Percentiles rank a stretch among this genome's conserved stretches.
These are phyloP conservation scores for Neodon shergylaensis DNA, from an alignment of 2,113 vertebrate genomes.

Conservation along the genomic window DNA sequence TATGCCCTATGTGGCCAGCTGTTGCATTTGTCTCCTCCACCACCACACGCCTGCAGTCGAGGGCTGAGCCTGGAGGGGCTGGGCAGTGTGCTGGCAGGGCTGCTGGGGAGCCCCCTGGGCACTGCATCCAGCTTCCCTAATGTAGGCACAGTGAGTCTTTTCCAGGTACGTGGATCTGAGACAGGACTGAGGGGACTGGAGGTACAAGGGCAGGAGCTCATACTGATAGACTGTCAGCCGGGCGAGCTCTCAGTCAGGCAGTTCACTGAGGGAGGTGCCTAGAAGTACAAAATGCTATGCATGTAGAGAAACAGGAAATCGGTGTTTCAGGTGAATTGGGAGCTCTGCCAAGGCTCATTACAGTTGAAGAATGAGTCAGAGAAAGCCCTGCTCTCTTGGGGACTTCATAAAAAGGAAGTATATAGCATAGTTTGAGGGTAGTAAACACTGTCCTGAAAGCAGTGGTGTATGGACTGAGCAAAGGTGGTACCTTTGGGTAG, in stretches of 20 bases:
- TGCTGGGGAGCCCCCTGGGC: conserved; percentile 87
- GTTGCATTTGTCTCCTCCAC: conserved; percentile 80
- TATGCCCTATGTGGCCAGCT: conserved; percentile 86
- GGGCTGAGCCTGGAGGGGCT: conserved; percentile 89
- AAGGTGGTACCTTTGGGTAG: background rate
- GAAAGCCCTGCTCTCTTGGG: background rate
- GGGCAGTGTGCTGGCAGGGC: conserved; percentile 87
- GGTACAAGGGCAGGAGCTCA: background rate
- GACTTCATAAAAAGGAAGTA: background rate
- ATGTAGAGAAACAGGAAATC: background rate
- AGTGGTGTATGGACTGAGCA: background rate
- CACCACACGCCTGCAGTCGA: conserved; percentile 85
- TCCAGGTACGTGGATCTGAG: conserved; percentile 84
- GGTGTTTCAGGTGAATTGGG: background rate
- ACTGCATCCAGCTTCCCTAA: conserved; percentile 88
- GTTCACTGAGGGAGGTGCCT: background rate
- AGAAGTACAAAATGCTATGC: background rate
- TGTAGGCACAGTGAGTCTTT: conserved; percentile 83
- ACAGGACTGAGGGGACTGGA: background rate
- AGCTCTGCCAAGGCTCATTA: background rate
- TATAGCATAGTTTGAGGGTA: conserved; percentile 15
- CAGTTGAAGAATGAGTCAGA: background rate
- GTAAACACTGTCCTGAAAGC: background rate
- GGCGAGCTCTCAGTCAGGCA: background rate
- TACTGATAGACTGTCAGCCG: background rate